phyloP scores from a whole-genome alignment of 2,888 invertebrate genomes.

The Dryobota labecula region DNA sequence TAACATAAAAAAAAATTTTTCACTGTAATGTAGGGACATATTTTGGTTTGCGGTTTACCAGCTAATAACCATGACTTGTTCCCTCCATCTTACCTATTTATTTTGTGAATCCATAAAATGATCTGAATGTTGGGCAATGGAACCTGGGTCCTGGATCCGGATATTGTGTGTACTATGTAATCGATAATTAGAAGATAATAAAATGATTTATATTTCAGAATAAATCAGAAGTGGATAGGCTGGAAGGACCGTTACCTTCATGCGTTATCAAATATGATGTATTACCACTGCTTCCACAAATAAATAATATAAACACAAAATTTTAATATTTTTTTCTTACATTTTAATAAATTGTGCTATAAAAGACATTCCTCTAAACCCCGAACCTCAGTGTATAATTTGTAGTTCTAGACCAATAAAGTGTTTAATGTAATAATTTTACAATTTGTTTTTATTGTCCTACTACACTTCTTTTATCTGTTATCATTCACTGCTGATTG shows the following conservation, averaged over 20 bases:
- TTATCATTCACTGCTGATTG: background rate
- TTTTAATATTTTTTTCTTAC: background rate
- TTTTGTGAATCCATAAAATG: background rate
- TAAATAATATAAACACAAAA: constrained; percentile 19
- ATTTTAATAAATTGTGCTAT: constrained; percentile 26
- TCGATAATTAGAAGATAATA: constrained; percentile 28
- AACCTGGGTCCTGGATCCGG: background rate
- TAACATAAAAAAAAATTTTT: background rate
- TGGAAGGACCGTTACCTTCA: constrained; percentile 37
- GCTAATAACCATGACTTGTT: background rate
- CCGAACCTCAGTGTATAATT: constrained; percentile 18
- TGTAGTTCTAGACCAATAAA: constrained; percentile 42
- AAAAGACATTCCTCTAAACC: constrained; percentile 47
- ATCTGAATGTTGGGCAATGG: constrained; percentile 3
- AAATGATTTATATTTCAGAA: constrained; percentile 66
- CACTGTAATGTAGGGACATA: background rate
- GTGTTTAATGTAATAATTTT: constrained; percentile 4
- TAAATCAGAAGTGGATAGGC: constrained; percentile 56
- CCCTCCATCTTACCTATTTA: background rate
- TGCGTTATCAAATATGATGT: constrained; percentile 18
- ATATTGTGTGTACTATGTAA: no score
- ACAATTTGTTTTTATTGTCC: background rate
- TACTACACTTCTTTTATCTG: background rate
- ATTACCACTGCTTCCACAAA: constrained; percentile 2
- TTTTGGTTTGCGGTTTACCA: background rate